Conservation (phyloP, 2,113 vertebrate genomes). For the Oceanites oceanicus region DNA sequence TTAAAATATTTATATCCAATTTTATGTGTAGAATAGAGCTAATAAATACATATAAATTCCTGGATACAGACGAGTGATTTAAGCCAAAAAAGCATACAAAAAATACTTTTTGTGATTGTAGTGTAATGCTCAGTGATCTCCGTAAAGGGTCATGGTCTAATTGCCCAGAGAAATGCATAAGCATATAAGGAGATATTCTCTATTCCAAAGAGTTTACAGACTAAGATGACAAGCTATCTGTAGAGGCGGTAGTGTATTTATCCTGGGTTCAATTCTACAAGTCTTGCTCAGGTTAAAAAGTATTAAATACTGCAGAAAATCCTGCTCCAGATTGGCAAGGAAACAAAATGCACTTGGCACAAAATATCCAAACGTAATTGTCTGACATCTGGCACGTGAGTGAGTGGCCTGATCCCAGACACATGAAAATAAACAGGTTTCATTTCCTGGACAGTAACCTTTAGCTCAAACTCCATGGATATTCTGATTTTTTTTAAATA, state of each 20-base stretch:
- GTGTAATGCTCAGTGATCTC: neutral
- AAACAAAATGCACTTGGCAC: neutral
- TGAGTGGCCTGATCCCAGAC: neutral
- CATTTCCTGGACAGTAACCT: neutral
- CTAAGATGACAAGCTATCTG: neutral
- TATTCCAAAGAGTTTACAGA: neutral
- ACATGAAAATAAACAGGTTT: neutral
- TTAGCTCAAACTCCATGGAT: neutral
- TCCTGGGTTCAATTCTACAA: neutral
- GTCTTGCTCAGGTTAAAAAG: neutral
- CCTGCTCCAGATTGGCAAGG: neutral
- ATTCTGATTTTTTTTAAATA: neutral
- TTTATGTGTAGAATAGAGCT: neutral
- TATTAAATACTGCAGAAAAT: neutral
- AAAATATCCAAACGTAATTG: neutral
- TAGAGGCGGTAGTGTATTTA: neutral
- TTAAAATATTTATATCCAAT: neutral
- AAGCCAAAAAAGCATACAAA: neutral
- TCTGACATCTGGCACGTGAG: neutral
- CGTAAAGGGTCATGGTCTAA: neutral
- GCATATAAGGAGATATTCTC: neutral
- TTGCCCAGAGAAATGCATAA: constrained; percentile 13
- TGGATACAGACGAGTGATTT: neutral
- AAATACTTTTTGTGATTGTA: neutral
- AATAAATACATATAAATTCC: neutral